Evolutionary conservation across 1,140 invertebrate genomes (phyloP).

Genomic region (Drosophila sulfurigaster): DNA sequence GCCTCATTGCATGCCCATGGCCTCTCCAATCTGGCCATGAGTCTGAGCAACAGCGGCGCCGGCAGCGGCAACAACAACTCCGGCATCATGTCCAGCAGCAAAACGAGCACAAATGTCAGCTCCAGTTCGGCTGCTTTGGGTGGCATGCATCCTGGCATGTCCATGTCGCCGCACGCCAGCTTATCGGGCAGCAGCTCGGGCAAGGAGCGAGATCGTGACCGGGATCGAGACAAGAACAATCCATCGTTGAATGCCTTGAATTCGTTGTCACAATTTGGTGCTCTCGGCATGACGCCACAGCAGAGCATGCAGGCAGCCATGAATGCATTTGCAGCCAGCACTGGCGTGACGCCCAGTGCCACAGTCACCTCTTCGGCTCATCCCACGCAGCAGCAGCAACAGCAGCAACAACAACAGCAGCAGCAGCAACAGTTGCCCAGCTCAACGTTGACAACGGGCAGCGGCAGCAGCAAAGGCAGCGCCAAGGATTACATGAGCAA

Average conservation of each 20-base stretch:
- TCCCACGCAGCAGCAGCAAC: constrained; percentile 51
- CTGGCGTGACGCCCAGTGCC: constrained; percentile 49
- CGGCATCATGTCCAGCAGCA: constrained; percentile 65
- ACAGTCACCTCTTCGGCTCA: constrained; percentile 63
- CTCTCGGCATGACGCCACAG: constrained; percentile 80
- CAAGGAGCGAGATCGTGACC: constrained; percentile 44
- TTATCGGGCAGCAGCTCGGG: constrained; percentile 24
- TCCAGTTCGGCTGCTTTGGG: constrained; percentile 56
- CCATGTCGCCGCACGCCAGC: constrained; percentile 69
- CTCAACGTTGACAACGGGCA: constrained; percentile 37
- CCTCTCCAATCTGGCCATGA: constrained; percentile 55
- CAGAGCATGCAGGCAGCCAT: constrained; percentile 84
- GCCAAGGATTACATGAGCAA: constrained; percentile 83
- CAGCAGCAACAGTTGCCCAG: constrained; percentile 42
- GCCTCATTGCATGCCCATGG: constrained; percentile 62
- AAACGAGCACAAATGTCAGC: constrained; percentile 62
- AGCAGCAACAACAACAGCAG: constrained; percentile 28
- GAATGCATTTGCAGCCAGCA: constrained; percentile 82
- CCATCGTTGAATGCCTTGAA: constrained; percentile 82
- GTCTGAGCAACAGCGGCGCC: constrained; percentile 13
- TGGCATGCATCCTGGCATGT: constrained; percentile 58
- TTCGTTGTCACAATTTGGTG: constrained; percentile 80
- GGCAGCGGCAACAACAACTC: constrained; percentile 30
- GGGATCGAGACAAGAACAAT: constrained; percentile 79
- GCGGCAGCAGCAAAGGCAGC: constrained; percentile 50